Evolutionary conservation across 2,797 vertebrate genomes (phyloP), one percentile per base, ranked within the genome.

Genomic region (Myiotriccus ornatus): DNA sequence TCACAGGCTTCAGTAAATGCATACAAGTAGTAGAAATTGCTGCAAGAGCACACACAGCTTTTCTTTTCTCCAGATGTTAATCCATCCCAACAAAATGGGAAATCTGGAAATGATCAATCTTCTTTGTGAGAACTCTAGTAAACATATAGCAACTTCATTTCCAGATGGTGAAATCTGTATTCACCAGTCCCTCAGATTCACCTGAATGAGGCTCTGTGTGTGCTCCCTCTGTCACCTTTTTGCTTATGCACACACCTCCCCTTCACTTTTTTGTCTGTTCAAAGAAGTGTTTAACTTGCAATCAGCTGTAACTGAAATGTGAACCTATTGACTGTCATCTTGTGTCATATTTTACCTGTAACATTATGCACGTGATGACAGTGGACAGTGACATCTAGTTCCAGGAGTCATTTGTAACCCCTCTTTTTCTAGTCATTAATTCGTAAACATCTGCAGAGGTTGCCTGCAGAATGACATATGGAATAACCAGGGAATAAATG

Each of bases 81-180:
- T 88, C 59, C 63, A 49, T 59, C 83, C 74, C 80, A 78, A 34
- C 65, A 91, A 90, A 95, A 88, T 78, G 74, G 85, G 77, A 94
- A 95, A 91, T 94, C 94, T 96, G 95, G 96, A 94, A 96, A 94
- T 90, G 92, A 96, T 96, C 91, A 96, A 69, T 96, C 95, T 96
- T 95, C 95, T 95, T 86, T 96, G 90, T 94, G 85, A 94, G 85
- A 95, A 84, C 59, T 94, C 69, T 71, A 88, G 85, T 96, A 96
- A 96, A 96, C 83, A 95, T 80, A 69, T 56, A 90, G 60, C 95
- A 90, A 93, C 91, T 95, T 94, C 55, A 65, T 91, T 96, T 95
- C 96, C 96, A 96, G 95, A 96, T 96, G 96, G 93, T 73, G 91
- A 81, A 90, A 88, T 69, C 80, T 9, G 5, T 12, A 14, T 90